Percentiles rank a stretch among this genome's conserved stretches.
Evolutionary conservation across 2,113 vertebrate species (phyloP).

Genomic region (Muntiacus reevesi): DNA sequence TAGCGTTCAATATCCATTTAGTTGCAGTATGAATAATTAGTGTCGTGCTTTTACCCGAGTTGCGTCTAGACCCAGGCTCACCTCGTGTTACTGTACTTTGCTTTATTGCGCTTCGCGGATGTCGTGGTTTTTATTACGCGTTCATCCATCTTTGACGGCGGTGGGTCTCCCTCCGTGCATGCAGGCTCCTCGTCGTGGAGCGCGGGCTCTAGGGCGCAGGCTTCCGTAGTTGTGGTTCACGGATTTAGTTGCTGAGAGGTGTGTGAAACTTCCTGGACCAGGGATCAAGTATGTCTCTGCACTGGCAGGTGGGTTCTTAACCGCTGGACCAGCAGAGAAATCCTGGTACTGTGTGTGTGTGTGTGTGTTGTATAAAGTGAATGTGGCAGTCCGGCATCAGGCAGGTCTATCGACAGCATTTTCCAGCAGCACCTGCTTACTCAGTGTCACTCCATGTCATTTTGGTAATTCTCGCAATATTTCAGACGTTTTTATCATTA

Average conservation of each 20-base stretch:
- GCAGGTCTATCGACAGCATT: background rate
- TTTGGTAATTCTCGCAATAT: background rate
- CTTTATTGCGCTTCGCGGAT: fast-evolving
- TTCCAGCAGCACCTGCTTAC: background rate
- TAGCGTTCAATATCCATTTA: background rate
- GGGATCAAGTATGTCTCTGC: background rate
- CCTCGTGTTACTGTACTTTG: fast-evolving
- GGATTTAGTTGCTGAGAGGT: background rate
- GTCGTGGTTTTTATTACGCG: fast-evolving
- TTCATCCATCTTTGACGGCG: fast-evolving
- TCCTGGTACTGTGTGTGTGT: fast-evolving
- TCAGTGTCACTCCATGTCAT: background rate
- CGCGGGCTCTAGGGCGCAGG: background rate
- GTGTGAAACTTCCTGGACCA: background rate
- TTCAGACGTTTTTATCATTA: too few species aligned
- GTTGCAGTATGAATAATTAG: background rate
- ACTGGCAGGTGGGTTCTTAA: background rate
- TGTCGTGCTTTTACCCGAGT: fast-evolving
- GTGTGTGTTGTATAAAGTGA: background rate
- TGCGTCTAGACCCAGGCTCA: fast-evolving
- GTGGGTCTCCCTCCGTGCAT: fast-evolving
- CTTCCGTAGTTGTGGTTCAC: background rate
- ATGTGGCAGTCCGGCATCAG: fast-evolving
- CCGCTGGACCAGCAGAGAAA: background rate
- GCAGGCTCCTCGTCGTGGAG: background rate